Evolutionary conservation across 2,888 invertebrate genomes (phyloP).

Genomic region (Platycheirus albimanus): DNA sequence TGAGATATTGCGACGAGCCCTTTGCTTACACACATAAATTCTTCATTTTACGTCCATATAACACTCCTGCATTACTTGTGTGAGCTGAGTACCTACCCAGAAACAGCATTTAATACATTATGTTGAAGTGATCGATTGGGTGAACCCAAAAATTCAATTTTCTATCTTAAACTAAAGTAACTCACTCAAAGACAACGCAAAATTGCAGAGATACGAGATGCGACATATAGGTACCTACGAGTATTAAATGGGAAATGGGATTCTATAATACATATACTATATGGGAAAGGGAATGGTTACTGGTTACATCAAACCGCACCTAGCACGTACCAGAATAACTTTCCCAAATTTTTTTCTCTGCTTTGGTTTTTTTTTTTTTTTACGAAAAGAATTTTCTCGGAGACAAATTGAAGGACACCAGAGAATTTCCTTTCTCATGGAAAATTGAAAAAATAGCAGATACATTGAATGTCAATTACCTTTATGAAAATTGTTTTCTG

Average conservation of each 20-base stretch:
- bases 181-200: slow-evolving; percentile 44
- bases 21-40: slow-evolving; percentile 23
- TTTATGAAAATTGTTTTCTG: slow-evolving; percentile 48
- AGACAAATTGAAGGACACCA: slow-evolving; percentile 52
- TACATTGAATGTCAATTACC: slow-evolving; percentile 69
- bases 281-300: slow-evolving; percentile 5
- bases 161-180: slow-evolving; percentile 48
- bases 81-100: slow-evolving; percentile 44
- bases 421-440: slow-evolving; percentile 27
- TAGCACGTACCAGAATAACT: slow-evolving; percentile 41
- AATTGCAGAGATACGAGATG: slow-evolving; percentile 40
- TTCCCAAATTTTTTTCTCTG: slow-evolving; percentile 1
- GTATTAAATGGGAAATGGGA: slow-evolving; percentile 14
- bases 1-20: slow-evolving; percentile 9
- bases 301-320: slow-evolving; percentile 31
- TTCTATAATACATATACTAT: slow-evolving; percentile 13
- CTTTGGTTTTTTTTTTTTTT: slow-evolving; percentile 4
- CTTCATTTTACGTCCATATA: slow-evolving; percentile 32
- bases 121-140: slow-evolving; percentile 59
- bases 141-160: slow-evolving; percentile 63
- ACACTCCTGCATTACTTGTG: slow-evolving; percentile 34
- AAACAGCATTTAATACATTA: slow-evolving; percentile 65
- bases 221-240: slow-evolving; percentile 23
- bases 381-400: slow-evolving; percentile 9
- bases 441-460: slow-evolving; percentile 30